Evolutionary conservation across 1,140 invertebrate species (phyloP).

Genomic region (Drosophila truncata): DNA sequence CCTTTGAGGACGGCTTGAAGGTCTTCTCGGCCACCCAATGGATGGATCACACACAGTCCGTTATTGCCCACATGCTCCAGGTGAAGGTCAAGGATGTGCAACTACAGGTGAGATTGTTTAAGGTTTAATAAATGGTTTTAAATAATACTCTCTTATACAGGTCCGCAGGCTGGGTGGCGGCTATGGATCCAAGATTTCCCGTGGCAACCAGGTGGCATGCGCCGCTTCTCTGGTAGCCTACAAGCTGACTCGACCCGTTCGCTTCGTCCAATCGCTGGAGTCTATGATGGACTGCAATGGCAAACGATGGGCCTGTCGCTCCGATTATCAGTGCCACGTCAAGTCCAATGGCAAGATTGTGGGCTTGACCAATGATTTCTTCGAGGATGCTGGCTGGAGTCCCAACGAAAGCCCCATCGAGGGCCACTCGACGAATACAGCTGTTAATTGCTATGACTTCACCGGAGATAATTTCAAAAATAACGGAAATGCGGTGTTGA

Average conservation of each 20-base stretch:
- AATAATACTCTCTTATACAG: not conserved
- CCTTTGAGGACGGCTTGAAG: slow-evolving; percentile 88
- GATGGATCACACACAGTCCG: slow-evolving; percentile 88
- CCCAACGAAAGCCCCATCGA: slow-evolving; percentile 87
- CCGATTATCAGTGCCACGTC: slow-evolving; percentile 87
- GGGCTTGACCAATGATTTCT: slow-evolving; percentile 88
- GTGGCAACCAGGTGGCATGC: slow-evolving; percentile 87
- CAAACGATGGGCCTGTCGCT: slow-evolving; percentile 87
- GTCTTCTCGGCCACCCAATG: slow-evolving; percentile 89
- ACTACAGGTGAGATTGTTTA: slow-evolving; percentile 85
- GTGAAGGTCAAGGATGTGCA: slow-evolving; percentile 86
- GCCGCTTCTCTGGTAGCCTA: slow-evolving; percentile 89
- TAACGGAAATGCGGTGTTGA: slow-evolving; percentile 87
- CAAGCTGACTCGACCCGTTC: slow-evolving; percentile 87
- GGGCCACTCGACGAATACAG: slow-evolving; percentile 80
- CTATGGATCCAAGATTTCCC: slow-evolving; percentile 89
- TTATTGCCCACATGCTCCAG: slow-evolving; percentile 87
- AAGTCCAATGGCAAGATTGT: slow-evolving; percentile 89
- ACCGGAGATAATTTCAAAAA: slow-evolving; percentile 86
- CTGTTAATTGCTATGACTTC: slow-evolving; percentile 87
- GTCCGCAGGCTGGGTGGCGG: slow-evolving; percentile 89
- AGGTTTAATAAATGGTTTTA: not conserved
- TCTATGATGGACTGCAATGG: slow-evolving; percentile 89
- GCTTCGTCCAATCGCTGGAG: slow-evolving; percentile 88
- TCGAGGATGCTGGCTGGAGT: slow-evolving; percentile 88